Evolutionary conservation across 2,797 vertebrate genomes (phyloP).

Genomic region (Pteropus rufus): DNA sequence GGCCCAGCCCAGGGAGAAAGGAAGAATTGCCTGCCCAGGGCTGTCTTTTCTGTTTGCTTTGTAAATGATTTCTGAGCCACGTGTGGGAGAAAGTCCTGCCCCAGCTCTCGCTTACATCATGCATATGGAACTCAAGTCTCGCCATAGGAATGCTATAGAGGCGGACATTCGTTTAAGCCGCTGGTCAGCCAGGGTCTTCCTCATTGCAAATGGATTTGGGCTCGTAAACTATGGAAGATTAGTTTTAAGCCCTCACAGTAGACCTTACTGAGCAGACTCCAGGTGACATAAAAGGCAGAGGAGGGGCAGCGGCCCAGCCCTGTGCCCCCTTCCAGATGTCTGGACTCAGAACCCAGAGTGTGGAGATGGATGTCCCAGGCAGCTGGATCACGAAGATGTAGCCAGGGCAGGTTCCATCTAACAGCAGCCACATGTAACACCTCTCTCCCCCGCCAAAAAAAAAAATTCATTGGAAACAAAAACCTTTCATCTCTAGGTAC

Average conservation of each 20-base stretch:
- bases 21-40: conserved; percentile 77
- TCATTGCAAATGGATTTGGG: conserved; percentile 82
- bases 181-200: conserved; percentile 81
- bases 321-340: conserved; percentile 68
- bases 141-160: conserved; percentile 76
- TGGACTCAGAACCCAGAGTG: neutral
- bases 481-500: conserved; percentile 46
- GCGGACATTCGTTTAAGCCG: conserved; percentile 78
- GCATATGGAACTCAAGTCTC: conserved; percentile 79
- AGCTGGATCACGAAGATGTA: conserved; percentile 33
- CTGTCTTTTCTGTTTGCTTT: conserved; percentile 81
- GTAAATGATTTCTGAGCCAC: conserved; percentile 79
- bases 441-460: neutral
- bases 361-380: conserved; percentile 30
- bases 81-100: conserved; percentile 78
- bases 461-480: conserved; percentile 14
- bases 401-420: conserved; percentile 33
- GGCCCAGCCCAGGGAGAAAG: conserved; percentile 55
- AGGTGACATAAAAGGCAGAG: conserved; percentile 78
- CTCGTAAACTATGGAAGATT: conserved; percentile 82
- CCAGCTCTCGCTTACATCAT: conserved; percentile 82
- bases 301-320: conserved; percentile 61
- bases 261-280: conserved; percentile 71
- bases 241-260: conserved; percentile 78
- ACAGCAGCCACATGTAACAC: conserved; percentile 19